Conservation (phyloP, 2,888 invertebrate genomes). For the Lingula anatina region DNA sequence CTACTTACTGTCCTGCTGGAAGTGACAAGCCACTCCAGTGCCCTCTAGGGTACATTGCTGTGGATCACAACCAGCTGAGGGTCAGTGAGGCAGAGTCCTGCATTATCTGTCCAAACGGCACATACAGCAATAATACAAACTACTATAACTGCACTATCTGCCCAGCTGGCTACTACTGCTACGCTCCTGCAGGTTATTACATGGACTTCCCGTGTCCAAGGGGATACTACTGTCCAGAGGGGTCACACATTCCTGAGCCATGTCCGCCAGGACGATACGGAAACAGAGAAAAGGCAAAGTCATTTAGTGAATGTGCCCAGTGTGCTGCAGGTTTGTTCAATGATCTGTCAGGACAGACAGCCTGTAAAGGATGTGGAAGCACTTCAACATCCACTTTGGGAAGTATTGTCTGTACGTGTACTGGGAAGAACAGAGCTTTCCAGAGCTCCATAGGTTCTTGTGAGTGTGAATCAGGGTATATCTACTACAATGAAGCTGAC, state of each 20-base stretch:
- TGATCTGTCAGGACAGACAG: constrained; percentile 22
- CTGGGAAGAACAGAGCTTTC: constrained; percentile 35
- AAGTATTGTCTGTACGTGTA: constrained; percentile 30
- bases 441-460: constrained; percentile 36
- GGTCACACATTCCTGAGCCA: constrained; percentile 20
- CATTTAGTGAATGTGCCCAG: constrained; percentile 23
- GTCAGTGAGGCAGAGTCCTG: constrained; percentile 27
- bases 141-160: constrained; percentile 32
- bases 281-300: constrained; percentile 15
- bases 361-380: constrained; percentile 40
- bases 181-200: constrained; percentile 33
- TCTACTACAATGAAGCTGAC: constrained; percentile 38
- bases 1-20: constrained; percentile 42
- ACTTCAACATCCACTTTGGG: constrained; percentile 22
- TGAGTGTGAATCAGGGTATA: constrained; percentile 32
- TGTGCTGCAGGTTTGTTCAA: constrained; percentile 35
- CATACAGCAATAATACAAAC: constrained; percentile 39
- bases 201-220: constrained; percentile 27
- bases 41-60: constrained; percentile 35
- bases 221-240: constrained; percentile 36
- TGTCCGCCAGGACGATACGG: constrained; percentile 39
- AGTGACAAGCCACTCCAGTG: constrained; percentile 37
- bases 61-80: constrained; percentile 29
- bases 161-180: constrained; percentile 47
- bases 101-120: constrained; percentile 36